Evolutionary conservation across 1,140 invertebrate genomes (phyloP), one percentile per base, ranked within the genome.

Genomic region (Coenobita brevimanus): DNA sequence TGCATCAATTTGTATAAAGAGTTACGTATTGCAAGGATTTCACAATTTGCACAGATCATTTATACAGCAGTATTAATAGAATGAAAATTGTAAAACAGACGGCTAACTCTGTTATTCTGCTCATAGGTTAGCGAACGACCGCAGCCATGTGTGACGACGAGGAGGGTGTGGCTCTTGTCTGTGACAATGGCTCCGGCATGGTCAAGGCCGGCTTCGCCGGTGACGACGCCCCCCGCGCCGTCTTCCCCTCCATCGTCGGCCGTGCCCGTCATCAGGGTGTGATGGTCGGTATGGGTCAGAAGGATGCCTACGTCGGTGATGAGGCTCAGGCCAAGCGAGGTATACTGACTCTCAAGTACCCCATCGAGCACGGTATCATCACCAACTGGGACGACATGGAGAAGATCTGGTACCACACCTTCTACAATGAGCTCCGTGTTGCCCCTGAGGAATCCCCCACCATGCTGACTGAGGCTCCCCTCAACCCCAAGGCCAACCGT

Each of bases 331-430:
- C 95, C 94, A 97, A 97, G 94, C 94, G 96, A 94, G 96, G 96
- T 94, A 97, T 98, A 93, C 95, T 98, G 91, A 98, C 96, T 89
- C 93, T 98, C 91, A 97, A 97, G 93, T 98, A 98, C 94, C 98
- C 97, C 90, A 97, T 98, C 94, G 97, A 98, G 93, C 97, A 98
- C 94, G 97, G 97, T 91, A 97, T 98, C 93, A 96, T 98, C 92
- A 98, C 97, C 93, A 98, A 98, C 95, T 98, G 97, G 97, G 97
- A 98, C 92, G 97, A 98, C 93, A 98, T 99, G 97, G 97, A 98
- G 93, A 98, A 98, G 93, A 97, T 98, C 93, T 98, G 97, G 97
- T 97, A 98, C 93, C 97, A 98, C 94, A 97, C 97, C 88, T 98
- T 98, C 94, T 98, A 98, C 94, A 98, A 98, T 92, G 98, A 99